Base-by-base conservation (phyloP, 2,113 vertebrate genomes). In the Artemisiospiza belli region DNA sequence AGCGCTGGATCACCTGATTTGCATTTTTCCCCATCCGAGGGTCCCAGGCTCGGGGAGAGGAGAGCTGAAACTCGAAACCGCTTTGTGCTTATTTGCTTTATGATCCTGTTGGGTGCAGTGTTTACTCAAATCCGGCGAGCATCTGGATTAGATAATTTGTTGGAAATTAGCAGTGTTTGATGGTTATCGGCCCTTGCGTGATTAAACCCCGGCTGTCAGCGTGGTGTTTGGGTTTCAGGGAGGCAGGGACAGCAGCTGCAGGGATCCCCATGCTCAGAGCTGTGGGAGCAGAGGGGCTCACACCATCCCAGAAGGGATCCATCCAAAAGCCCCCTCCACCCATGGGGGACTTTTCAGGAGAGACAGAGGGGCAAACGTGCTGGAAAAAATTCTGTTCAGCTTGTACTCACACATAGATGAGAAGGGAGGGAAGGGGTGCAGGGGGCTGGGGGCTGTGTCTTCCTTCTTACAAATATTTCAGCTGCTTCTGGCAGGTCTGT, bases 111-210 rank as follows among this genome's bases (percentile, higher is more conserved):
- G 98, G 98, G 98, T 98, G 98, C 98, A 83, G 96, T 98, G 98
- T 99, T 99, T 99, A 99, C 98, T 98, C 98, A 98, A 94, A 98
- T 98, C 95, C 98, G 96, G 98, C 97, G 98, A 99, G 94, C 99
- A 99, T 99, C 99, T 98, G 99, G 99, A 99, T 99, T 99, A 99
- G 99, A 99, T 99, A 99, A 99, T 99, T 99, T 99, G 99, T 98
- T 98, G 97, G 98, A 98, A 99, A 99, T 99, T 99, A 99, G 98
- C 92, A 67, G 98, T 94, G 87, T 98, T 97, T 91, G 98, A 98
- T 98, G 97, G 98, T 98, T 99, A 99, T 99, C 98, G 74, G 97
- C 95, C 97, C 96, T 97, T 95, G 97, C 52, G 17, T 98, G 98
- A 99, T 98, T 98, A 98, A 98, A 98, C 98, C 97, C 89, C 76